These are phyloP conservation scores for Mirza zaza DNA, from an alignment of 2,113 vertebrate species.

Conservation along the genomic window DNA sequence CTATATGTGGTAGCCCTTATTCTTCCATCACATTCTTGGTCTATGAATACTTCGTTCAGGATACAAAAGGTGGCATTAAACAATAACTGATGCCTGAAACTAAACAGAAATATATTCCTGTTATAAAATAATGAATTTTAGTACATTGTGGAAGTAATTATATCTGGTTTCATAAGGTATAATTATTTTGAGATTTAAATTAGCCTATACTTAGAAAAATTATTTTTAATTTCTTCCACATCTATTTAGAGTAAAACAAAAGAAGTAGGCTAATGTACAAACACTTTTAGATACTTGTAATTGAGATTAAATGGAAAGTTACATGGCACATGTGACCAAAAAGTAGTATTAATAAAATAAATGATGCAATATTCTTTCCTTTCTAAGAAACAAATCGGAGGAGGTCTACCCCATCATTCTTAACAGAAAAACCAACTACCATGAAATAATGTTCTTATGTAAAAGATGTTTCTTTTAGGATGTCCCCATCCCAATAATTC, in stretches of 20 bases:
- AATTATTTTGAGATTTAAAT: not conserved
- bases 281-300: not conserved
- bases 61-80: not conserved
- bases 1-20: not conserved
- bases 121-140: not conserved
- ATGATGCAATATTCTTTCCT: not conserved
- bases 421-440: not conserved
- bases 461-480: not conserved
- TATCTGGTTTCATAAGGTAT: not conserved
- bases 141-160: not conserved
- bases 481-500: not conserved
- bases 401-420: not conserved
- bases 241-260: not conserved
- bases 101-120: not conserved
- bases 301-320: not conserved
- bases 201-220: not conserved
- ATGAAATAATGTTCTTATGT: not conserved
- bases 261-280: not conserved
- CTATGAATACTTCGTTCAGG: not conserved
- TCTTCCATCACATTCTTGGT: not conserved
- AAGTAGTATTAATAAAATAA: not conserved
- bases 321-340: not conserved
- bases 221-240: slow-evolving; percentile 1
- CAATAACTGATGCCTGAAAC: not conserved
- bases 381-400: not conserved